Conservation (phyloP, 2,113 vertebrate genomes). For the Oreochromis niloticus region DNA sequence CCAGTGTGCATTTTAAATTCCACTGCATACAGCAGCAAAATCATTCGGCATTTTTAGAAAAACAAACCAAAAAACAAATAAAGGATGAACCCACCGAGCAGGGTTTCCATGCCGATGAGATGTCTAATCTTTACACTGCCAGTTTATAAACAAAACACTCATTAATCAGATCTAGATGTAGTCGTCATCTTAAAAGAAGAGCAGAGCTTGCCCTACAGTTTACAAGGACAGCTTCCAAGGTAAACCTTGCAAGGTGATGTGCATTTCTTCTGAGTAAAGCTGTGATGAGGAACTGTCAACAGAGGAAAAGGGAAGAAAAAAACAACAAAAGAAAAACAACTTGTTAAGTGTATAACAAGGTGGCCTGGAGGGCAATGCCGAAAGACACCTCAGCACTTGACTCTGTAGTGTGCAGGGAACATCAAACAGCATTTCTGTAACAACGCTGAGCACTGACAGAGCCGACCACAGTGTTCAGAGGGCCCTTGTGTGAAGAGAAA, state of each 20-base stretch:
- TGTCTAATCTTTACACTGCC: slow-evolving; percentile 36
- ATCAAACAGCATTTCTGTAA: slow-evolving; percentile 59
- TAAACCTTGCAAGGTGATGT: slow-evolving; percentile 49
- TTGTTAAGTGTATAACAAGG: slow-evolving; percentile 72
- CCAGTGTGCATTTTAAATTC: background rate
- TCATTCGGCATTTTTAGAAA: background rate
- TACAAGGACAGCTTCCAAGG: slow-evolving; percentile 57
- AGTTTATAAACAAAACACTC: slow-evolving; percentile 38
- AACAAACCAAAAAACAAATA: background rate
- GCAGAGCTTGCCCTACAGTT: slow-evolving; percentile 50
- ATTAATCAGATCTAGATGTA: slow-evolving; percentile 50
- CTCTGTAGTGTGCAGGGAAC: slow-evolving; percentile 53
- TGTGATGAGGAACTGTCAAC: slow-evolving; percentile 68
- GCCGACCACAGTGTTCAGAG: slow-evolving; percentile 44
- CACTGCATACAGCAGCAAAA: background rate
- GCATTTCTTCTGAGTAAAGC: slow-evolving; percentile 54
- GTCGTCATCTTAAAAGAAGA: slow-evolving; percentile 39
- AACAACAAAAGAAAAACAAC: slow-evolving; percentile 71
- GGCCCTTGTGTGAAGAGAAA: slow-evolving; percentile 23
- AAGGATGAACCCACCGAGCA: background rate
- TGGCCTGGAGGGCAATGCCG: slow-evolving; percentile 67
- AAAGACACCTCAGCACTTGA: slow-evolving; percentile 62
- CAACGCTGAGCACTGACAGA: slow-evolving; percentile 33
- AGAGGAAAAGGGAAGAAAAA: slow-evolving; percentile 34
- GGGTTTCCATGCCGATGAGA: slow-evolving; percentile 32